Evolutionary conservation across 2,888 invertebrate genomes (phyloP).

Genomic region (Synanthedon vespiformis): DNA sequence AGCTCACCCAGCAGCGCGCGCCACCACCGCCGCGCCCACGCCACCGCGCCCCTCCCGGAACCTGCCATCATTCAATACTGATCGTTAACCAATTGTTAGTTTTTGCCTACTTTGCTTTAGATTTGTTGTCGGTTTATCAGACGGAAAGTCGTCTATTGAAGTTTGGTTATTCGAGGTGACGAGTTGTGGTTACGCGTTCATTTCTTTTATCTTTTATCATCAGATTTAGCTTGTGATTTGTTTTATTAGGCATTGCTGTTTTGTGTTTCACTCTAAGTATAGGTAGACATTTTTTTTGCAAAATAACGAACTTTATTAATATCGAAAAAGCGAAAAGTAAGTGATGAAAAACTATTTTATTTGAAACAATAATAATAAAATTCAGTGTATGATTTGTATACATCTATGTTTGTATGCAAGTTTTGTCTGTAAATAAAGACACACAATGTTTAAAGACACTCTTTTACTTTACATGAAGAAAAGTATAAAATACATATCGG

Average conservation of each 20-base stretch:
- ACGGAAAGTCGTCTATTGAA: no score
- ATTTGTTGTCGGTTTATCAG: no score
- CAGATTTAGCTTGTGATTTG: not conserved
- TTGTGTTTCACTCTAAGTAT: slow-evolving; percentile 2
- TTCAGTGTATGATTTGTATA: slow-evolving; percentile 1
- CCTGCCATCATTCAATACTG: not conserved
- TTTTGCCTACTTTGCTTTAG: no score
- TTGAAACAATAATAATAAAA: slow-evolving; percentile 1
- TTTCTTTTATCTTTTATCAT: not conserved
- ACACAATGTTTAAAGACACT: slow-evolving; percentile 2
- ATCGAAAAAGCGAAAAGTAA: slow-evolving; percentile 1
- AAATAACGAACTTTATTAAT: not conserved
- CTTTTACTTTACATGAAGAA: slow-evolving; percentile 1
- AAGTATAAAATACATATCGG: not conserved
- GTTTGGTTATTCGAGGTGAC: no score
- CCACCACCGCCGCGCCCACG: slow-evolving; percentile 38
- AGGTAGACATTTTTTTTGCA: not conserved
- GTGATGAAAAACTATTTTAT: slow-evolving; percentile 3
- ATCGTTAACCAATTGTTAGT: no score
- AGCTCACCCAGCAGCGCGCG: slow-evolving; percentile 45
- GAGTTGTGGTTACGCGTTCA: no score
- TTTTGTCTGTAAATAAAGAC: slow-evolving; percentile 1
- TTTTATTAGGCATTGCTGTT: not conserved
- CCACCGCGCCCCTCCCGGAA: slow-evolving; percentile 10
- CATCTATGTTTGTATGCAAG: slow-evolving; percentile 1